Evolutionary conservation across 2,113 vertebrate genomes (phyloP).

Genomic region (Sminthopsis crassicaudata): DNA sequence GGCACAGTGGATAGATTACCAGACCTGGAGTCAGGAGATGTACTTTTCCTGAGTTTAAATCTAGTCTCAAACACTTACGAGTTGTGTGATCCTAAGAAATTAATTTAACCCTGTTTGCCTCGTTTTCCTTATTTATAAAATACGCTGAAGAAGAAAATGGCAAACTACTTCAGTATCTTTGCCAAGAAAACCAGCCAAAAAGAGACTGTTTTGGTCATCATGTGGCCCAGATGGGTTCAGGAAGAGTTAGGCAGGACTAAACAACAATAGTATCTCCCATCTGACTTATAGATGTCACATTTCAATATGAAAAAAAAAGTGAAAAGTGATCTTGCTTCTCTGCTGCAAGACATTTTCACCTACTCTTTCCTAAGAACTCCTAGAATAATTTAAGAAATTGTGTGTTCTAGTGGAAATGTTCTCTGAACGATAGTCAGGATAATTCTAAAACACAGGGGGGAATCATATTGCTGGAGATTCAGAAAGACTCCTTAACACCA

Average conservation of each 20-base stretch:
- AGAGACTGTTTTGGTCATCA: too few relatives aligned
- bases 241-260: background rate
- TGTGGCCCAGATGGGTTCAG: background rate
- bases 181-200: background rate
- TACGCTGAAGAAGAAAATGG: background rate
- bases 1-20: background rate
- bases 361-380: constrained; percentile 20
- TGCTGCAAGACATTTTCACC: constrained; percentile 13
- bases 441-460: background rate
- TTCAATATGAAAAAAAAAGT: background rate
- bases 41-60: background rate
- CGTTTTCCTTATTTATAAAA: background rate
- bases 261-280: background rate
- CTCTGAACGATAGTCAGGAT: constrained; percentile 1
- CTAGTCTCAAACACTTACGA: background rate
- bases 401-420: constrained; percentile 46
- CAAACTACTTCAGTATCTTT: background rate
- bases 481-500: constrained; percentile 19
- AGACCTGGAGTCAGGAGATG: background rate
- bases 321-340: background rate
- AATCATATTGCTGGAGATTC: background rate
- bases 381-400: constrained; percentile 35
- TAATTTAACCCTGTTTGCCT: background rate
- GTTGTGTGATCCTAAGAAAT: background rate
- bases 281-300: background rate